Evolutionary conservation across 1,140 invertebrate genomes (phyloP).

Genomic region (Cylas formicarius): DNA sequence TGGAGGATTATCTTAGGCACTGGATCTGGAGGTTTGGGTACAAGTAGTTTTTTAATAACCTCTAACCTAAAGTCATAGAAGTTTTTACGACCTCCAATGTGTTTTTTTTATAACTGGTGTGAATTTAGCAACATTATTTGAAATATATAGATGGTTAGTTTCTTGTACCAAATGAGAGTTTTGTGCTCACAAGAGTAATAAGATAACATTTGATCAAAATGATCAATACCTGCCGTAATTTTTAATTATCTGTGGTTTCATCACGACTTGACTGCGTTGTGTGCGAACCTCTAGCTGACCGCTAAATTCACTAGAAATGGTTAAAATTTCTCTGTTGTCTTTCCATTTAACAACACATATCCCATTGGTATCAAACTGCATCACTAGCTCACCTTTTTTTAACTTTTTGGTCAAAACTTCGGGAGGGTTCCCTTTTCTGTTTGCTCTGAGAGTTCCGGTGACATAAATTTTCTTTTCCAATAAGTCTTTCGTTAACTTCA

Average conservation of each 20-base stretch:
- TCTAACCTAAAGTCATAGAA: background rate
- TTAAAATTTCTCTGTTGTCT: slow-evolving; percentile 1
- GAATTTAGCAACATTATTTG: slow-evolving; percentile 18
- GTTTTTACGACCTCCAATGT: too few species aligned
- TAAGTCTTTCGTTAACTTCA: too few species aligned
- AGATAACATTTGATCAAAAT: slow-evolving; percentile 16
- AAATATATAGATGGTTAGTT: slow-evolving; percentile 17
- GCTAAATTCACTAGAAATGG: slow-evolving; percentile 10
- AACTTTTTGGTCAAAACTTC: slow-evolving; percentile 9
- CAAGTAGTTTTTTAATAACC: background rate
- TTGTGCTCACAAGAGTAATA: slow-evolving; percentile 19
- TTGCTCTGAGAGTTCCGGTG: too few species aligned
- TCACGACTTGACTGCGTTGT: slow-evolving; percentile 1
- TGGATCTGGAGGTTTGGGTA: background rate
- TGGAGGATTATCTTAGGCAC: background rate
- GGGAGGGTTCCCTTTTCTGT: slow-evolving; percentile 19
- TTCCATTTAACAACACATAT: slow-evolving; percentile 1
- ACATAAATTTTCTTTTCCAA: too few species aligned
- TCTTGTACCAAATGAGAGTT: slow-evolving; percentile 21
- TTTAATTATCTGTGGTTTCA: slow-evolving; percentile 6
- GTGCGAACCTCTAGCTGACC: background rate
- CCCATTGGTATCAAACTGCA: background rate
- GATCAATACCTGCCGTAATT: slow-evolving; percentile 9
- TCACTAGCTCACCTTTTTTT: slow-evolving; percentile 4
- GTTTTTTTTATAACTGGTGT: slow-evolving; percentile 4